Conservation (phyloP, 2,113 vertebrate genomes). For the Psephotus haematonotus region DNA sequence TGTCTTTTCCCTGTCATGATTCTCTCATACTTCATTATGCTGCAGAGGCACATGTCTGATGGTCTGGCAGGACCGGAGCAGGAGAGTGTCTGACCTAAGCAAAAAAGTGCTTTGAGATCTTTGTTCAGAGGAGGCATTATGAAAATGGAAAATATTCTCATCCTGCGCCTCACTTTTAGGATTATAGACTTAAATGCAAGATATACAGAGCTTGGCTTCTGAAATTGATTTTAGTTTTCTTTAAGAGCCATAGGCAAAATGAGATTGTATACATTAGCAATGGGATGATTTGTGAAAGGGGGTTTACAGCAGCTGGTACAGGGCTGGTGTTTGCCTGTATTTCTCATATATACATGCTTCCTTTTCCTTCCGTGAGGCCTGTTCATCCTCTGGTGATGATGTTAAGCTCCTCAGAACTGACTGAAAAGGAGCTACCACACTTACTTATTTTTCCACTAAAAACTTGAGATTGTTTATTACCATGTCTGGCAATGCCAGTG, state of each 20-base stretch:
- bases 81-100: background rate
- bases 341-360: background rate
- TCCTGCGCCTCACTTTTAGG: background rate
- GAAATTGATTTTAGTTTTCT: background rate
- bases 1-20: background rate
- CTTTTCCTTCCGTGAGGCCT: background rate
- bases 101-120: background rate
- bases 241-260: background rate
- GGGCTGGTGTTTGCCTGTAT: background rate
- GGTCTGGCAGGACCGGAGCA: background rate
- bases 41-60: background rate
- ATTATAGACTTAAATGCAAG: background rate
- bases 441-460: constrained; percentile 2
- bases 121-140: background rate
- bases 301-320: background rate
- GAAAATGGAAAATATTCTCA: background rate
- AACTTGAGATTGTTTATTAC: background rate
- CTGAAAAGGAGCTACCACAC: background rate
- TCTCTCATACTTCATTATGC: no score
- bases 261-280: background rate
- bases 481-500: background rate
- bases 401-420: background rate
- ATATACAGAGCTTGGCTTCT: background rate
- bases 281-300: background rate
- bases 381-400: background rate